These are phyloP conservation scores for Turdus rufiventris DNA, from an alignment of 2,113 vertebrate species.

Conservation along the genomic window DNA sequence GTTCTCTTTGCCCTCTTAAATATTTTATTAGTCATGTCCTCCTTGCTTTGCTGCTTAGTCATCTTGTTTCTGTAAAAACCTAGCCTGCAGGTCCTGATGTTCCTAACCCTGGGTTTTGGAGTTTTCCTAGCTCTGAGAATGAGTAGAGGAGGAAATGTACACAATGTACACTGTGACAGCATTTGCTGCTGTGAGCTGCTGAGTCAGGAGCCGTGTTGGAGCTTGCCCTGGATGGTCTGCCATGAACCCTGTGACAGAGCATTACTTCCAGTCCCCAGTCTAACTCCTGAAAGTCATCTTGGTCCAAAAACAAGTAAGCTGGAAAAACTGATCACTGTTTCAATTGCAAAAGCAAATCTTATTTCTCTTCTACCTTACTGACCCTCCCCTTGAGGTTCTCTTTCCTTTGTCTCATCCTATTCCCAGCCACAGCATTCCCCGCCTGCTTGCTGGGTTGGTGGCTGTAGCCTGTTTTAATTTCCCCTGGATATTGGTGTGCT, in stretches of 20 bases:
- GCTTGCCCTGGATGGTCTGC: neutral
- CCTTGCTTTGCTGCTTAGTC: neutral
- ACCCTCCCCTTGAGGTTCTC: neutral
- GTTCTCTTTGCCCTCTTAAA: neutral
- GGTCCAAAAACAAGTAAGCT: constrained; percentile 14
- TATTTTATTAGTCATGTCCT: neutral
- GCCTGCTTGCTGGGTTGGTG: neutral
- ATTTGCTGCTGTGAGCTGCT: neutral
- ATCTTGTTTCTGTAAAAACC: neutral
- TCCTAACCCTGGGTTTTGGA: neutral
- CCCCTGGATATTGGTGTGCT: neutral
- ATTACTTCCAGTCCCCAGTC: neutral
- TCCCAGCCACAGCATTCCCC: neutral
- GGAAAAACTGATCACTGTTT: constrained; percentile 3
- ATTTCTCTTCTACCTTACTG: neutral
- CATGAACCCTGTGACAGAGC: neutral
- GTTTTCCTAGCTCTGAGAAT: neutral
- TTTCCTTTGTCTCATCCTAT: neutral
- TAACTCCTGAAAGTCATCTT: neutral
- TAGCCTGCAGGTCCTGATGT: neutral
- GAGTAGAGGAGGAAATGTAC: neutral
- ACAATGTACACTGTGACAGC: accelerated
- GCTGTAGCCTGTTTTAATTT: neutral
- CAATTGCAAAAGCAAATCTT: neutral
- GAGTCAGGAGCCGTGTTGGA: neutral